phyloP scores from a whole-genome alignment of 2,888 invertebrate genomes.

The Brachyptera risi region DNA sequence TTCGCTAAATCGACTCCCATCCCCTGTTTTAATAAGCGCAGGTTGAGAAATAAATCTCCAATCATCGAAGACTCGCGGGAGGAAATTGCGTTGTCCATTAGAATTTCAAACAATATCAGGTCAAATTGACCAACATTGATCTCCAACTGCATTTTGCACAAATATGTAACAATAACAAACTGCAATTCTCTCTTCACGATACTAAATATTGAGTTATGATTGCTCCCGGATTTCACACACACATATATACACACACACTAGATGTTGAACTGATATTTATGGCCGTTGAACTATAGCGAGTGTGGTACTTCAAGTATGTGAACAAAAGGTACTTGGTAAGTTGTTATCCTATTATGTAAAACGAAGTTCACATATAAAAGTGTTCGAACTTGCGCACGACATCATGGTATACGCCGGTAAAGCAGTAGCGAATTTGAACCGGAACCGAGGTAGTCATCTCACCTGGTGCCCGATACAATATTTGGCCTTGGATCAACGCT shows the following conservation, averaged over 20 bases:
- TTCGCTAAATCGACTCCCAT: no score
- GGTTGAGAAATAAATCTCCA: no score
- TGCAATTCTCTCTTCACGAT: no score
- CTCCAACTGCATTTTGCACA: background rate
- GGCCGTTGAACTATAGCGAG: background rate
- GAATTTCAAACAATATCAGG: no score
- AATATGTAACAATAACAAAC: no score
- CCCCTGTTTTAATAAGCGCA: no score
- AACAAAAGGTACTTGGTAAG: background rate
- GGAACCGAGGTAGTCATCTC: background rate
- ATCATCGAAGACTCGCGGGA: no score
- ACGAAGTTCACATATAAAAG: no score
- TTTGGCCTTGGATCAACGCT: background rate
- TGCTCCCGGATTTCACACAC: conserved; percentile 14
- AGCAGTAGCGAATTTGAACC: background rate
- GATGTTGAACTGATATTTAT: background rate
- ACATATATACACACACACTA: background rate
- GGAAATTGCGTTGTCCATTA: no score
- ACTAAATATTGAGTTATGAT: no score
- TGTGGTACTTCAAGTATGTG: background rate
- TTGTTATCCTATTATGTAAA: no score
- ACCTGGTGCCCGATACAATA: background rate
- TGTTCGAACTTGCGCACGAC: background rate
- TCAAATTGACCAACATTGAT: background rate
- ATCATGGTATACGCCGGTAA: background rate